These are phyloP conservation scores for Pimephales promelas DNA, from an alignment of 2,113 vertebrate species.

Conservation along the genomic window DNA sequence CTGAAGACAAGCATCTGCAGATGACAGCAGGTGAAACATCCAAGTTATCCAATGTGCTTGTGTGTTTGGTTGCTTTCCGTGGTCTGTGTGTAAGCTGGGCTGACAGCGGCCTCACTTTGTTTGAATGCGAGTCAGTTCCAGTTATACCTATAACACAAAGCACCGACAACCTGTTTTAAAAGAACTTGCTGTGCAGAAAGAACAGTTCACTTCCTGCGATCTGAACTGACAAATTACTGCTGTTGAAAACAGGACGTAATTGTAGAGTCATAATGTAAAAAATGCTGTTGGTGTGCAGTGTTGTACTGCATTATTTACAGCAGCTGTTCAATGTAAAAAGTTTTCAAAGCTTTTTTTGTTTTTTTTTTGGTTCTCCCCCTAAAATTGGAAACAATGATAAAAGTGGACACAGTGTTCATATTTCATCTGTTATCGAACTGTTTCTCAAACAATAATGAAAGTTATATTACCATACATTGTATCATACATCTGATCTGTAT, in stretches of 20 bases:
- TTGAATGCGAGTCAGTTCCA: background rate
- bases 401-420: background rate
- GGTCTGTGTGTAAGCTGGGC: background rate
- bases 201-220: background rate
- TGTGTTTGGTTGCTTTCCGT: background rate
- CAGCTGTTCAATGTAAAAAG: background rate
- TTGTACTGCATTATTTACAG: background rate
- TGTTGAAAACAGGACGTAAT: background rate
- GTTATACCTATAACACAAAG: background rate
- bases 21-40: background rate
- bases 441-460: background rate
- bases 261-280: background rate
- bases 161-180: background rate
- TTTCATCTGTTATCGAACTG: background rate
- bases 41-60: background rate
- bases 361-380: background rate
- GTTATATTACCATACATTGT: too few relatives aligned
- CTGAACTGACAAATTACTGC: background rate
- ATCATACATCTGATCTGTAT: too few relatives aligned
- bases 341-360: too few relatives aligned
- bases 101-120: background rate
- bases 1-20: background rate
- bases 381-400: background rate
- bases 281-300: background rate
- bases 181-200: background rate